phyloP scores from a whole-genome alignment of 2,797 vertebrate species.

The Acanthis flammea region DNA sequence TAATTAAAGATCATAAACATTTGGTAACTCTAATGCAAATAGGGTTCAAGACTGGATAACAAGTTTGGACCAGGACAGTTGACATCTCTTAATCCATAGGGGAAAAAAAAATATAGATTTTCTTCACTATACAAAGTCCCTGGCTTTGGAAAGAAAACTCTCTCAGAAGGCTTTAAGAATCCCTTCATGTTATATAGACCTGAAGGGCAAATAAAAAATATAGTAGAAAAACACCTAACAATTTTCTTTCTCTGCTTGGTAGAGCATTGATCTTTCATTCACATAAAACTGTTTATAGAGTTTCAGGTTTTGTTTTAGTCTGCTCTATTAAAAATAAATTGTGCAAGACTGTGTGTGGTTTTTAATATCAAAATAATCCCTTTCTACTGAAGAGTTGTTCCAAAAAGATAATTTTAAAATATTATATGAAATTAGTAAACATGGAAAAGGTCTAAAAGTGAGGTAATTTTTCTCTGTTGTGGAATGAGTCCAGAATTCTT shows the following conservation, averaged over 20 bases:
- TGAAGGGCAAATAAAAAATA: not conserved
- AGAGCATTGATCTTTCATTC: not conserved
- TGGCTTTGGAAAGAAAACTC: not conserved
- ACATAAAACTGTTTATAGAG: not conserved
- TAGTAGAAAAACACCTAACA: not conserved
- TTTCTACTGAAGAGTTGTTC: not conserved
- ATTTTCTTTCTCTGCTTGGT: not conserved
- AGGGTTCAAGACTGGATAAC: not conserved
- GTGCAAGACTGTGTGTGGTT: rapidly evolving
- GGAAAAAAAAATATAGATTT: not conserved
- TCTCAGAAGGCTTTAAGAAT: not conserved
- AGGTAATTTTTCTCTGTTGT: not conserved
- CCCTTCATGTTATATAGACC: not conserved
- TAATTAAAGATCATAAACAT: not conserved
- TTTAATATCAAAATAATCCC: not conserved
- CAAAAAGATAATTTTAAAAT: not conserved
- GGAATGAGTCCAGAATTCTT: not conserved
- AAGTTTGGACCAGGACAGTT: not conserved
- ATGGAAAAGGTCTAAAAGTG: not conserved
- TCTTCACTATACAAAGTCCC: not conserved
- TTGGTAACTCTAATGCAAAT: not conserved
- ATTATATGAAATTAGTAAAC: not conserved
- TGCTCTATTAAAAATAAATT: not conserved
- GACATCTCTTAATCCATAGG: not conserved
- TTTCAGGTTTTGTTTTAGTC: not conserved